phyloP scores from a whole-genome alignment of 1,140 invertebrate species.

The Cyclargus thomasi region DNA sequence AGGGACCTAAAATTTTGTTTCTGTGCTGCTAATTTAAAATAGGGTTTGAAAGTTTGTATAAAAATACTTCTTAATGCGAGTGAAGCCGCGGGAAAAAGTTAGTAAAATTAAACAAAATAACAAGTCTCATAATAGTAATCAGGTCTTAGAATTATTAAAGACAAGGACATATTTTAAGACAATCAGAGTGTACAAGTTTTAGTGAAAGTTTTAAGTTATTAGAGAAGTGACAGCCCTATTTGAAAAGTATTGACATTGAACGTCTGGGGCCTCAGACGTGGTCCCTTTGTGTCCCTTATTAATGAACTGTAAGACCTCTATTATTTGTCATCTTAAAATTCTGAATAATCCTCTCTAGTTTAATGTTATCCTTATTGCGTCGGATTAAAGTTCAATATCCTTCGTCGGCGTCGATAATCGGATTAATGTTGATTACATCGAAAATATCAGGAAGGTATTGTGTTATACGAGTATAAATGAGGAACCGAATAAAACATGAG shows the following conservation, averaged over 20 bases:
- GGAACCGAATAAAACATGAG: background rate
- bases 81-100: no score
- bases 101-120: no score
- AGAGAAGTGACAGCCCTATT: constrained; percentile 1
- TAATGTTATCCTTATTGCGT: constrained; percentile 18
- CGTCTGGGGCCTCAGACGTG: constrained; percentile 5
- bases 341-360: constrained; percentile 2
- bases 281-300: constrained; percentile 33
- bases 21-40: no score
- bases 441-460: constrained; percentile 19
- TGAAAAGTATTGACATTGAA: constrained; percentile 6
- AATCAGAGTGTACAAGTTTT: no score
- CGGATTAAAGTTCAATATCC: constrained; percentile 1
- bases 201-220: no score
- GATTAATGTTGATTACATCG: constrained; percentile 31
- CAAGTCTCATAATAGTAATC: no score
- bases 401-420: constrained; percentile 22
- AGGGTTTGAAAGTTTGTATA: no score
- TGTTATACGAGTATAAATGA: constrained; percentile 5
- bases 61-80: no score
- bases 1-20: no score
- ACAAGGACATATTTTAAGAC: no score
- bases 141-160: no score
- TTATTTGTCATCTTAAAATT: constrained; percentile 32
- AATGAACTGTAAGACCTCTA: constrained; percentile 33